Evolutionary conservation across 2,888 invertebrate genomes (phyloP).

Genomic region (Meteorus cinctellus): DNA sequence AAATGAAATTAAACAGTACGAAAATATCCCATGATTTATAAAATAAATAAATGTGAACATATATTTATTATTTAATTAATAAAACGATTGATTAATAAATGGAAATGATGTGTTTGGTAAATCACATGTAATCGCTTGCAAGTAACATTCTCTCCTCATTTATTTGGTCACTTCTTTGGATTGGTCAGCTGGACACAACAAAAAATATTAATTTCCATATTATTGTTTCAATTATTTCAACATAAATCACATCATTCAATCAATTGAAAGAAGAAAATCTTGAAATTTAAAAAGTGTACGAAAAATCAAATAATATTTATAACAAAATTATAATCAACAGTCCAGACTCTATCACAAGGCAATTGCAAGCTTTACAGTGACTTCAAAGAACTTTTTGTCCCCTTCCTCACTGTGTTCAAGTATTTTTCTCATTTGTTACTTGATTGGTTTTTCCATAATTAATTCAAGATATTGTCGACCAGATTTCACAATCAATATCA

Average conservation of each 20-base stretch:
- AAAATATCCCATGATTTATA: not conserved
- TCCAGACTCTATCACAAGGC: conserved; percentile 73
- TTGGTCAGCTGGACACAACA: conserved; percentile 71
- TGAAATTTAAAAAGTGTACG: conserved; percentile 43
- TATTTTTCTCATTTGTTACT: conserved; percentile 12
- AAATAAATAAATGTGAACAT: conserved; percentile 43
- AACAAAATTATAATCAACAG: conserved; percentile 51
- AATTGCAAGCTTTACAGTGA: conserved; percentile 66
- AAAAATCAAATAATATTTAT: conserved; percentile 40
- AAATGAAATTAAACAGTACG: conserved; percentile 32
- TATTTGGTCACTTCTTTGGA: conserved; percentile 74
- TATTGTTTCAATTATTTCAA: conserved; percentile 8
- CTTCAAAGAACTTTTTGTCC: conserved; percentile 50
- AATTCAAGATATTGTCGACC: not conserved
- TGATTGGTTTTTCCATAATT: conserved; percentile 29
- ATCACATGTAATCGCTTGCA: conserved; percentile 65
- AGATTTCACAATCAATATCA: conserved; percentile 38
- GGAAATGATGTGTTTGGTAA: conserved; percentile 58
- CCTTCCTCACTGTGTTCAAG: conserved; percentile 35
- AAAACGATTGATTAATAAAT: conserved; percentile 27
- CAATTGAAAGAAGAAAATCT: conserved; percentile 40
- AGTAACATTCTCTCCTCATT: conserved; percentile 66
- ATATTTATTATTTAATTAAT: conserved; percentile 1
- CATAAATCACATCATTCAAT: conserved; percentile 34
- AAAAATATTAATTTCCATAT: conserved; percentile 50